Percentiles rank a stretch among this genome's conserved stretches.
These are phyloP conservation scores for Odontothrips loti DNA, from an alignment of 2,888 invertebrate species.

Conservation along the genomic window DNA sequence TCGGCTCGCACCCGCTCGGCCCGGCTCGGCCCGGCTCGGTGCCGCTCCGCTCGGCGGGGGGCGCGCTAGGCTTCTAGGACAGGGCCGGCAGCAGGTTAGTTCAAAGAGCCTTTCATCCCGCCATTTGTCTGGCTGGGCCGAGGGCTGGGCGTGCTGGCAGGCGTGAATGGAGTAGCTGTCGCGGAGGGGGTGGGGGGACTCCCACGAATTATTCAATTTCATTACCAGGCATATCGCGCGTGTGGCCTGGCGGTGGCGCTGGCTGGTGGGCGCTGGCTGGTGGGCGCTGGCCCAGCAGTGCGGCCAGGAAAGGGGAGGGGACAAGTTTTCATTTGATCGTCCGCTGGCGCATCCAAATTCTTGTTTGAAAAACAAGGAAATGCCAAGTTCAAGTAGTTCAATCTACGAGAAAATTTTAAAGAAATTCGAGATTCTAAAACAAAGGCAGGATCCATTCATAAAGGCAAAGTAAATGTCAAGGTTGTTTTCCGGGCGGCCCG, in stretches of 20 bases:
- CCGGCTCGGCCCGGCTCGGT: neutral
- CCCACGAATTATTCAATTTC: slow-evolving; percentile 22
- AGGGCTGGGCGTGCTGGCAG: slow-evolving; percentile 7
- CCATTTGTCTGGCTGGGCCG: slow-evolving; percentile 1
- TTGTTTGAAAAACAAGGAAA: too few species aligned
- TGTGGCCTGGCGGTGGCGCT: neutral
- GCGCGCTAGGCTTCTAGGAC: neutral
- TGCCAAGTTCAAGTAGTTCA: too few species aligned
- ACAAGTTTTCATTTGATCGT: too few species aligned
- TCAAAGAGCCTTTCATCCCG: slow-evolving; percentile 24
- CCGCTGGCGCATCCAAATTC: too few species aligned
- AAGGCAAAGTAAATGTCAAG: too few species aligned
- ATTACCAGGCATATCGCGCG: slow-evolving; percentile 16
- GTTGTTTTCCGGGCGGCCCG: too few species aligned
- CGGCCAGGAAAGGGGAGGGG: too few species aligned
- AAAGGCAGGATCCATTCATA: too few species aligned
- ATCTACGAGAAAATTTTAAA: too few species aligned
- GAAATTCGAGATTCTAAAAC: too few species aligned
- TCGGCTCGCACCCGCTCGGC: neutral
- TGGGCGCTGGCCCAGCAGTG: neutral
- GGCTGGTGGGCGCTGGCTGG: neutral
- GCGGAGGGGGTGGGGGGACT: neutral
- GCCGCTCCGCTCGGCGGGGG: neutral
- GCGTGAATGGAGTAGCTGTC: slow-evolving; percentile 21
- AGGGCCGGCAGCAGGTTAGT: slow-evolving; percentile 1